Base-by-base conservation (phyloP, 2,888 invertebrate genomes). In the Nemurella pictetii region DNA sequence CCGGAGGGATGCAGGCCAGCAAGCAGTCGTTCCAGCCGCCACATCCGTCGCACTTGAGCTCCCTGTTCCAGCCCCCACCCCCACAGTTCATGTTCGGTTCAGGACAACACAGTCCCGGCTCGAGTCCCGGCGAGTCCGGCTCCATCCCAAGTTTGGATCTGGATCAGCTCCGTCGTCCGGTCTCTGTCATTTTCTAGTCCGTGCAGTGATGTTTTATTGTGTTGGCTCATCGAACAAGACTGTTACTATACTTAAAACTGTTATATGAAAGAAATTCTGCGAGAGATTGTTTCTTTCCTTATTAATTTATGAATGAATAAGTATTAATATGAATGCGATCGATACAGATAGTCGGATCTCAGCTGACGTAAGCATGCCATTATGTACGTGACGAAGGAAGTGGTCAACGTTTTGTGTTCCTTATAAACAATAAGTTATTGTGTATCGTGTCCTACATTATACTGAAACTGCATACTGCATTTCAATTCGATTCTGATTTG, bases 111-210 rank as follows among this genome's bases (percentile, higher is more conserved):
- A 90, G 90, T 88, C 91, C 91, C 0, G 89, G 90, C 4, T 90
- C 90, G 29, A 91, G 90, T 88, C 90, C 91, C 9, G 89, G 89
- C 9, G 87, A 87, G 74, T 84, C 85, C 55, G 85, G 86, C 83
- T 87, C 87, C 35, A 87, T 86, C 32, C 85, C 86, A 32, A 83
- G 82, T 0, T 78, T 88, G 9, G 85, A 89, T 89, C 81, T 89
- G 88, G 88, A 89, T 87, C 91, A 94, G 88, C 92, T 95, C 3
- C 90, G 94, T 89, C 93, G 95, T 90, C 94, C 95, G 0, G 94
- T 95, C 72, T 93, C 95, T 85, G 94, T 95, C 88, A 94, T 94
- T 91, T 94, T 94, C 91, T 95, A 93, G 90, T 82, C 82, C 1
- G 9, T 78, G n/a, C 25, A 15, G 72, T 72, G 82, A 91, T 90